Base-by-base conservation (phyloP, 2,113 vertebrate species). In the Chiloscyllium plagiosum region DNA sequence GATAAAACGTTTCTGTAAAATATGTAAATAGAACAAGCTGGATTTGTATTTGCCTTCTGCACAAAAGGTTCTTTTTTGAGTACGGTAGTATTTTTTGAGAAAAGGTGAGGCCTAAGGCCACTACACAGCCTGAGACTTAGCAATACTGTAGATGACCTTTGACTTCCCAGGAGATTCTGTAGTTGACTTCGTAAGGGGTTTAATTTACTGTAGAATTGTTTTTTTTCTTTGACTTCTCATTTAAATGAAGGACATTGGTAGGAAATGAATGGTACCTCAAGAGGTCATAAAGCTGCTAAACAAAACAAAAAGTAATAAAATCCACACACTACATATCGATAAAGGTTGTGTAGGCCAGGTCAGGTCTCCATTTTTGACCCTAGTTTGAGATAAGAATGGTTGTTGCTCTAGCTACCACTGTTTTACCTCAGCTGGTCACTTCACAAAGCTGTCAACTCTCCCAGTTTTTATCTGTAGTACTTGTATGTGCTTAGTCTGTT, bases 1-100 rank as follows among this genome's bases (percentile, higher is more conserved):
- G 97, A 97, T 97, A 97, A 97, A 97, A 97, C 98, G 98, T 87
- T 94, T 96, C 92, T 96, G 96, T 96, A 96, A 96, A 96, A 96
- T 96, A 96, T 96, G 96, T 96, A 96, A 96, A 96, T 96, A 96
- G 95, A 96, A 96, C 96, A 96, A 96, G 95, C 96, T 96, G 96
- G 96, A 96, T 80, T 95, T 95, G 94, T 95, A 95, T 95, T 95
- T 95, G 94, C 94, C 68, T 70, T 70, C 94, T 95, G 94, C 94
- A 95, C 68, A 95, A 95, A 72, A 72, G 94, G 94, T 70, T 95
- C 69, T 95, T 95, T 95, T 95, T 95, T 95, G 94, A 95, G 94
- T 95, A 95, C 29, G 61, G 89, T 92, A 95, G 66, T 95, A 72
- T 72, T 76, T 95, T 90, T 95, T 72, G 42, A 76, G 94, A 72